Percentiles rank a stretch among this genome's conserved stretches.
These are phyloP conservation scores for Percopsis transmontana DNA, from an alignment of 2,113 vertebrate species.

Conservation along the genomic window DNA sequence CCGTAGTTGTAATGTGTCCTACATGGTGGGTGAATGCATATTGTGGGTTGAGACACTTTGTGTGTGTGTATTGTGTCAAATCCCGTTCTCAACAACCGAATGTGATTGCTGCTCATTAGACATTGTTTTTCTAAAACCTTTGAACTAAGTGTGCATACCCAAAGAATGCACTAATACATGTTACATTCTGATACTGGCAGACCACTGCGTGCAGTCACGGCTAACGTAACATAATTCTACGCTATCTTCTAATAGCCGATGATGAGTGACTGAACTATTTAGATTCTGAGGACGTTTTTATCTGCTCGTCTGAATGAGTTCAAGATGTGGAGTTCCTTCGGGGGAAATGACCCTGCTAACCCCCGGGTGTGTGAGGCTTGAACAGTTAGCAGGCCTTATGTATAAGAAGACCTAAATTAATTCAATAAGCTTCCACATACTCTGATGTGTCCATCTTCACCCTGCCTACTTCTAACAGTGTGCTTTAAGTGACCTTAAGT, in stretches of 20 bases:
- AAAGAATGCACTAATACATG: too few species aligned
- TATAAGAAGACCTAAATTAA: too few species aligned
- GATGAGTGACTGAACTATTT: conserved; percentile 21
- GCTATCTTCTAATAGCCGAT: conserved; percentile 28
- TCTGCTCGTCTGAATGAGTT: conserved; percentile 61
- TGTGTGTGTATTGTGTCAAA: conserved; percentile 41
- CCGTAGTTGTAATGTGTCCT: too few species aligned
- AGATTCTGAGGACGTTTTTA: conserved; percentile 25
- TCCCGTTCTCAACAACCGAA: conserved; percentile 68
- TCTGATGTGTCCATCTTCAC: too few species aligned
- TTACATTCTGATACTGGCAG: conserved; percentile 22
- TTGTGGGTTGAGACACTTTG: too few species aligned
- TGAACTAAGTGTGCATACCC: conserved; percentile 19
- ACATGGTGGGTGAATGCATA: neutral
- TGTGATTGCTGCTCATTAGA: conserved; percentile 67
- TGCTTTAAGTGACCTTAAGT: too few species aligned
- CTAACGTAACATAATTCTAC: conserved; percentile 11
- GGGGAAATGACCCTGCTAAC: conserved; percentile 60
- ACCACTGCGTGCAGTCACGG: conserved; percentile 35
- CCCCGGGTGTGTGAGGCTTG: conserved; percentile 8
- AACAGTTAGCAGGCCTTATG: too few species aligned
- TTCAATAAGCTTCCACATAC: too few species aligned
- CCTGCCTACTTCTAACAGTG: too few species aligned
- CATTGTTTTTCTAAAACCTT: conserved; percentile 31
- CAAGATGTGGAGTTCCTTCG: conserved; percentile 64